Evolutionary conservation across 2,797 vertebrate genomes (phyloP).

Genomic region (Eulemur albifrons): DNA sequence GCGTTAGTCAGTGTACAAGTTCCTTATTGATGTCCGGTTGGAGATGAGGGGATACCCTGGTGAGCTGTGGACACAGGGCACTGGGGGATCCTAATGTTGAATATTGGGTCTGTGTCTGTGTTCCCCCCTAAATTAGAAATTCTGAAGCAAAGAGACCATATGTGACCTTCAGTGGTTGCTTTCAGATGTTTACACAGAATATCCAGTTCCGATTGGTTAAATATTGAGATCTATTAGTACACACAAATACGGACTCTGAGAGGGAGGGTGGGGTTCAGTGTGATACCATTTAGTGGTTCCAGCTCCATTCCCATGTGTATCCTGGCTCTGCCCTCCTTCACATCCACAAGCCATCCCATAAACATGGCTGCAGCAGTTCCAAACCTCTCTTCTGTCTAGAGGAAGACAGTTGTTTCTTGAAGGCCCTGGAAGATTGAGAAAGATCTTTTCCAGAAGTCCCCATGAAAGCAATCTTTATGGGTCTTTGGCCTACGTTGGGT

Average conservation of each 20-base stretch:
- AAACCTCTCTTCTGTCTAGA: not conserved
- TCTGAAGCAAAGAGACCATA: not conserved
- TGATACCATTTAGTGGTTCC: not conserved
- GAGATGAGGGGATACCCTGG: not conserved
- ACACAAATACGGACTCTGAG: not conserved
- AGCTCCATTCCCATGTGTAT: not conserved
- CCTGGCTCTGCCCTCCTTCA: not conserved
- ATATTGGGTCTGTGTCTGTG: not conserved
- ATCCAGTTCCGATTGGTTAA: not conserved
- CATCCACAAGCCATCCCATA: not conserved
- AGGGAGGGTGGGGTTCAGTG: rapidly evolving
- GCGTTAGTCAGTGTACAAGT: not conserved
- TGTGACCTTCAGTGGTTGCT: not conserved
- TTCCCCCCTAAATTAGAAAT: not conserved
- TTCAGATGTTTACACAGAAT: not conserved
- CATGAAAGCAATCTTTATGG: not conserved
- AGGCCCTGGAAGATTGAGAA: not conserved
- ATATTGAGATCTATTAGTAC: not conserved
- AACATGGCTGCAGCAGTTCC: not conserved
- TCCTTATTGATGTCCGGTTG: not conserved
- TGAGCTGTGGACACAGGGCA: not conserved
- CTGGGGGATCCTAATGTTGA: not conserved
- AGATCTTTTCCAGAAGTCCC: not conserved
- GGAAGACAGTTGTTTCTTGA: not conserved
- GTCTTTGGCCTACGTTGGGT: not conserved